These are phyloP conservation scores for Cosmia pyralina DNA, from an alignment of 2,888 invertebrate species.

Conservation along the genomic window DNA sequence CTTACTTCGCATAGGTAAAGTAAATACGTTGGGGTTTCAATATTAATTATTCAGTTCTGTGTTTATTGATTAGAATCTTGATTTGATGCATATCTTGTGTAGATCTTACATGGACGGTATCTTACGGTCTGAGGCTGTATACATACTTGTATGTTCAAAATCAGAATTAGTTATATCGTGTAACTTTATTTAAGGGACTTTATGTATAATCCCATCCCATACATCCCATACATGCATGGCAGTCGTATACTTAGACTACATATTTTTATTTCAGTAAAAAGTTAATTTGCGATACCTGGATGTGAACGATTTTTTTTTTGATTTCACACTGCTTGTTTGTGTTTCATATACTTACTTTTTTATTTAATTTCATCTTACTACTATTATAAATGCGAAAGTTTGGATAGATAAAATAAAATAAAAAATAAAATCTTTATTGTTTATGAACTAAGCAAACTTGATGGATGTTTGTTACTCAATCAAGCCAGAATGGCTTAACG, in stretches of 20 bases:
- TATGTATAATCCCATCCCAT: too few species aligned
- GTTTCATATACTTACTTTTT: not conserved
- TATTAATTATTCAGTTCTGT: slow-evolving; percentile 58
- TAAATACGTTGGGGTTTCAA: slow-evolving; percentile 52
- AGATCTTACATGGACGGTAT: slow-evolving; percentile 2
- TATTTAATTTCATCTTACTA: too few species aligned
- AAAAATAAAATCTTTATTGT: too few species aligned
- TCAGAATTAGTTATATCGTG: too few species aligned
- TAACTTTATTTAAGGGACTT: too few species aligned
- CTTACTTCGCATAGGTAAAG: slow-evolving; percentile 48
- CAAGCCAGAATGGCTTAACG: too few species aligned
- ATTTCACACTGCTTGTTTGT: not conserved
- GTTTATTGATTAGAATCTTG: slow-evolving; percentile 46
- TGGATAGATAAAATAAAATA: too few species aligned
- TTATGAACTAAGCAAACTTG: too few species aligned
- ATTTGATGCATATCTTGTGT: slow-evolving; percentile 46
- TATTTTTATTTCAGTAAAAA: not conserved
- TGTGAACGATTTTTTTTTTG: not conserved
- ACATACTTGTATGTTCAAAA: not conserved
- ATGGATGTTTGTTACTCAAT: too few species aligned
- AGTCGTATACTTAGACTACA: not conserved
- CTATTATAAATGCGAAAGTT: too few species aligned
- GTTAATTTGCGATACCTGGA: not conserved
- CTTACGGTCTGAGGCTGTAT: slow-evolving; percentile 1
- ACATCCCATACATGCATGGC: too few species aligned